A percentile compares a stretch with the other conserved stretches of the same genome.
phyloP scores from a whole-genome alignment of 2,888 invertebrate genomes.

The Pristionchus fissidentatus region DNA sequence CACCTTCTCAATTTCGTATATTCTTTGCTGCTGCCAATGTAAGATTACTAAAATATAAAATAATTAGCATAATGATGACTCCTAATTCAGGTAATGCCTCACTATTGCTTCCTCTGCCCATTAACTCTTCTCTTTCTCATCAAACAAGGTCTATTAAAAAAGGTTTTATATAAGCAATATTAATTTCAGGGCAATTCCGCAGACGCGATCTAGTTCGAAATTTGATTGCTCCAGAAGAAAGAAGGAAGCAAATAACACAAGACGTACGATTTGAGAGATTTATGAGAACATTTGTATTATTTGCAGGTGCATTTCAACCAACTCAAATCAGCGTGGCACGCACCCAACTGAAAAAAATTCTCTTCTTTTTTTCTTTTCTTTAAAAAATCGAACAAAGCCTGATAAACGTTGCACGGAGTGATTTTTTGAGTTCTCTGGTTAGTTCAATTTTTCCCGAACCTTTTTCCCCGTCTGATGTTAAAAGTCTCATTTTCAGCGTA shows the following conservation, averaged over 20 bases:
- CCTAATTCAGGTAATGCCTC: not conserved
- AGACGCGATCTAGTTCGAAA: not conserved
- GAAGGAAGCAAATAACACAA: not conserved
- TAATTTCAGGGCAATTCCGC: not conserved
- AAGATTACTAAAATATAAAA: not conserved
- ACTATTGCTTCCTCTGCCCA: not conserved
- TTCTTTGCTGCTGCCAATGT: constrained; percentile 9
- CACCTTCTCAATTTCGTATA: not conserved
- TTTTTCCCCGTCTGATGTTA: no score
- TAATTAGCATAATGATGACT: no score
- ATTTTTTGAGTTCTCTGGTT: no score
- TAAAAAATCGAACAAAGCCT: no score
- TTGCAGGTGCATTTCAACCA: not conserved
- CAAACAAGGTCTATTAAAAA: not conserved
- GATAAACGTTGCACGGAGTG: no score
- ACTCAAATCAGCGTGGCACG: not conserved
- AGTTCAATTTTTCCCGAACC: no score
- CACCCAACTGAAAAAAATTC: not conserved
- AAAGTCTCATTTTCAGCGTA: not conserved
- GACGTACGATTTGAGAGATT: not conserved
- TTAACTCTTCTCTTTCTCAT: not conserved
- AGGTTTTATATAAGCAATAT: not conserved
- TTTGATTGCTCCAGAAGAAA: not conserved
- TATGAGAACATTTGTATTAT: not conserved
- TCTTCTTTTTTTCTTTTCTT: not conserved